These are phyloP conservation scores for Ditula angustiorana DNA, from an alignment of 2,888 invertebrate genomes.

Conservation along the genomic window DNA sequence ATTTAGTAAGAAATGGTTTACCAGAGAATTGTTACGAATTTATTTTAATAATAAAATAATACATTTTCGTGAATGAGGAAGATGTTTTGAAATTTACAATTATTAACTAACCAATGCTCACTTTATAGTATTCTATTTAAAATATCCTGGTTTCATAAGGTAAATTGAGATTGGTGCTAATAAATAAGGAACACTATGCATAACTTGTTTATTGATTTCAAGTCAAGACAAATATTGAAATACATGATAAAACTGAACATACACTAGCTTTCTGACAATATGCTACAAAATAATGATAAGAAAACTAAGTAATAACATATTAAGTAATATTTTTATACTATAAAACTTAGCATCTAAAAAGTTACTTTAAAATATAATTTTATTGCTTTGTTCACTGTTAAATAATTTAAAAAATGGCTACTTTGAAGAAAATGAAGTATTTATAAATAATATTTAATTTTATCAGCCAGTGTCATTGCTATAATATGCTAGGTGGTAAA, in stretches of 20 bases:
- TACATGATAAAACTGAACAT: conserved; percentile 33
- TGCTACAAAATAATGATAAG: conserved; percentile 36
- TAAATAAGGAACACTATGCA: neutral
- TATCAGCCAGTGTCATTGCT: neutral
- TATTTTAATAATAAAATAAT: no score
- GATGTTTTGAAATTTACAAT: no score
- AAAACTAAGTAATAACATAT: conserved; percentile 37
- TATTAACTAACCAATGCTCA: no score
- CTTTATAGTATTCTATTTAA: neutral
- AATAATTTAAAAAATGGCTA: conserved; percentile 15
- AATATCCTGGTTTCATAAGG: neutral
- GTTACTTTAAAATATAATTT: conserved; percentile 27
- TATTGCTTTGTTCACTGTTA: conserved; percentile 33
- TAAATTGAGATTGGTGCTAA: neutral
- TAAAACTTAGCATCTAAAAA: conserved; percentile 36
- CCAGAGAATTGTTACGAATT: no score
- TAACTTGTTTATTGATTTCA: conserved; percentile 37
- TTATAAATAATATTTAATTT: neutral
- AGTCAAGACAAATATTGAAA: conserved; percentile 30
- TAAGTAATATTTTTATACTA: conserved; percentile 31
- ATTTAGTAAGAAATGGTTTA: no score
- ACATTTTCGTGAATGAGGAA: neutral
- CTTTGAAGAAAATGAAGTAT: neutral
- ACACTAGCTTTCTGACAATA: conserved; percentile 36
- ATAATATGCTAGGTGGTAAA: neutral